Percentiles rank a stretch among this genome's conserved stretches.
Conservation (phyloP, 2,797 vertebrate species). For the Sebastes ruberrimus region DNA sequence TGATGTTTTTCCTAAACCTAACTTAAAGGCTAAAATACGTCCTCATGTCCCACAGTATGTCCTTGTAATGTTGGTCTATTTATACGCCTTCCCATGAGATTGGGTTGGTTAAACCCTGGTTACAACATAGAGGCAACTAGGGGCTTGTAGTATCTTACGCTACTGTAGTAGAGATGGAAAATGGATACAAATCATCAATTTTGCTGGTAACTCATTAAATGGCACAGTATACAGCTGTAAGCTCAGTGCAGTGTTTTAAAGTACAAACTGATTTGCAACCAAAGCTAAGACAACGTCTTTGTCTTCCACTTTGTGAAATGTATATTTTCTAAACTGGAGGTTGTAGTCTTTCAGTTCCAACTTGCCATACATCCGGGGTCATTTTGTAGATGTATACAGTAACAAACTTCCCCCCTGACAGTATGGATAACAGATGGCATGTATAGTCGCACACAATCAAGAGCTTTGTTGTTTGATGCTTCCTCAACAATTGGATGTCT, state of each 20-base stretch:
- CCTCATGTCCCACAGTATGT: not conserved
- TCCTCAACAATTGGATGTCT: constrained; percentile 37
- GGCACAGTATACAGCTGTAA: not conserved
- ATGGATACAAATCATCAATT: not conserved
- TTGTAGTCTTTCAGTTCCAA: constrained; percentile 14
- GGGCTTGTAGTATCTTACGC: too few relatives aligned
- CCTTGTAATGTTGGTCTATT: not conserved
- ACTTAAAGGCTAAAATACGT: not conserved
- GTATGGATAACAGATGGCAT: constrained; percentile 50
- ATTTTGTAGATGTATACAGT: constrained; percentile 26
- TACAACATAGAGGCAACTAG: not conserved
- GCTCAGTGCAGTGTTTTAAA: not conserved
- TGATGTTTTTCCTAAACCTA: not conserved
- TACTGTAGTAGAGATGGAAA: not conserved
- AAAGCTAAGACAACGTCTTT: not conserved
- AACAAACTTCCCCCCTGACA: constrained; percentile 35
- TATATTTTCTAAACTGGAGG: not conserved
- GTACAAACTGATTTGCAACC: not conserved
- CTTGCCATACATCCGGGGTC: constrained; percentile 18
- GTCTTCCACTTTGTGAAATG: not conserved
- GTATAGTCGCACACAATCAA: constrained; percentile 32
- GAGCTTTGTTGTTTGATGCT: constrained; percentile 45
- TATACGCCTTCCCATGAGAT: not conserved
- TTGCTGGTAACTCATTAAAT: not conserved
- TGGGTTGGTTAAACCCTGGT: not conserved